Percentiles rank a stretch among this genome's conserved stretches.
Conservation (phyloP, 2,113 vertebrate genomes). For the Gallinago undulata region DNA sequence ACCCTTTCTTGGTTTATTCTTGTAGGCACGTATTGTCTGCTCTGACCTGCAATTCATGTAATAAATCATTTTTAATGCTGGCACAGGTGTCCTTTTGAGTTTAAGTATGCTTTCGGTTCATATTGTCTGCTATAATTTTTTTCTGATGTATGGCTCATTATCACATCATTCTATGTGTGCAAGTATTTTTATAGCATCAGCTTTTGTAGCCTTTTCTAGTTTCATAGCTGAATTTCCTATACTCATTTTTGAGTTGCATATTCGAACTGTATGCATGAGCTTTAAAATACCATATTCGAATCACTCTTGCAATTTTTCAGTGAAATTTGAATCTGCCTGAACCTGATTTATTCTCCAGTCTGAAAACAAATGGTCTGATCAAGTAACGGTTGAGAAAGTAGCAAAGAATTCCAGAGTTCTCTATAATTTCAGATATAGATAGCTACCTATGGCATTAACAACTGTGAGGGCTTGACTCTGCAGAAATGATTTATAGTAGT, state of each 20-base stretch:
- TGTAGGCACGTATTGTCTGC: neutral
- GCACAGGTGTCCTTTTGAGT: conserved; percentile 42
- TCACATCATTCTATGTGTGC: conserved; percentile 33
- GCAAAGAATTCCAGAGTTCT: neutral
- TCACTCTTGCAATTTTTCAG: conserved; percentile 13
- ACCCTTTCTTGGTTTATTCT: conserved; percentile 11
- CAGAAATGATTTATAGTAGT: neutral
- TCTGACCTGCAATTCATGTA: conserved; percentile 39
- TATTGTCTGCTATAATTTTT: conserved; percentile 49
- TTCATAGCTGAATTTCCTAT: conserved; percentile 10
- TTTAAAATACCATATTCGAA: conserved; percentile 21
- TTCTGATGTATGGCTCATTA: conserved; percentile 54
- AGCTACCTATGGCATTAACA: neutral
- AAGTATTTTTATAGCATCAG: conserved; percentile 28
- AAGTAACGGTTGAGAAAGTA: neutral
- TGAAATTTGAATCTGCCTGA: conserved; percentile 28
- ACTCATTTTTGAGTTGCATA: conserved; percentile 1
- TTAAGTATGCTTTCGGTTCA: conserved; percentile 49
- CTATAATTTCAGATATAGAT: conserved; percentile 4
- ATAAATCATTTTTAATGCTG: conserved; percentile 37
- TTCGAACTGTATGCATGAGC: neutral
- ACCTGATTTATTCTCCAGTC: conserved; percentile 31
- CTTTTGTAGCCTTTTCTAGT: conserved; percentile 22
- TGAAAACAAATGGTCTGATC: conserved; percentile 37
- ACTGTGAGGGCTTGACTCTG: neutral